These are phyloP conservation scores for Pectinophora gossypiella DNA, from an alignment of 1,140 invertebrate genomes.

Conservation along the genomic window DNA sequence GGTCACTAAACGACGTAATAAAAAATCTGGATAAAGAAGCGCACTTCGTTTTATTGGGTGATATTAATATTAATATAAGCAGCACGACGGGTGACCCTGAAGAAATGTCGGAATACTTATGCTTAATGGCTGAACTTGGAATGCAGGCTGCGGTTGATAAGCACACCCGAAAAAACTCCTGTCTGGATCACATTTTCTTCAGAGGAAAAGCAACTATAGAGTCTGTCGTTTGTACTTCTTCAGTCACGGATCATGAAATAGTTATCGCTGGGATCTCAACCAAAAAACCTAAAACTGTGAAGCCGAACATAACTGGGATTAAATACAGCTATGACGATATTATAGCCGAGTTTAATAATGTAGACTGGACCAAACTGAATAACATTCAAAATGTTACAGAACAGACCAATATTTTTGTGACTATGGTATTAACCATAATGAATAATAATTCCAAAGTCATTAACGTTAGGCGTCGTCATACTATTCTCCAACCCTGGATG, in stretches of 20 bases:
- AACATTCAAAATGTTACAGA: background rate
- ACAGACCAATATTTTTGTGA: background rate
- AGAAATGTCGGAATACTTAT: background rate
- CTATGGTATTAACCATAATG: background rate
- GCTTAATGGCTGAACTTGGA: background rate
- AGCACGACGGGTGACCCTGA: background rate
- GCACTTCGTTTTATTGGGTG: background rate
- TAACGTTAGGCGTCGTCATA: background rate
- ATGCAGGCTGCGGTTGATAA: background rate
- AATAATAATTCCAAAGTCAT: background rate
- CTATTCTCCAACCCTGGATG: background rate
- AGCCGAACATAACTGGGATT: background rate
- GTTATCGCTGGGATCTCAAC: background rate
- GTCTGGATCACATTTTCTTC: background rate
- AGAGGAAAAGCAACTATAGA: background rate
- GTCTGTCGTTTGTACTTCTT: background rate
- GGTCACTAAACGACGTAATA: background rate
- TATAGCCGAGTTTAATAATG: background rate
- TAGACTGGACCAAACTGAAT: background rate
- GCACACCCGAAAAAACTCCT: background rate
- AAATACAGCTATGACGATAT: background rate
- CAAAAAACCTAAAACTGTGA: background rate
- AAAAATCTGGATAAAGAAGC: background rate
- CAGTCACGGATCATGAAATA: background rate
- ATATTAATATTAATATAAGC: background rate